Conservation (phyloP, 1,140 invertebrate genomes). For the Achroia grisella region DNA sequence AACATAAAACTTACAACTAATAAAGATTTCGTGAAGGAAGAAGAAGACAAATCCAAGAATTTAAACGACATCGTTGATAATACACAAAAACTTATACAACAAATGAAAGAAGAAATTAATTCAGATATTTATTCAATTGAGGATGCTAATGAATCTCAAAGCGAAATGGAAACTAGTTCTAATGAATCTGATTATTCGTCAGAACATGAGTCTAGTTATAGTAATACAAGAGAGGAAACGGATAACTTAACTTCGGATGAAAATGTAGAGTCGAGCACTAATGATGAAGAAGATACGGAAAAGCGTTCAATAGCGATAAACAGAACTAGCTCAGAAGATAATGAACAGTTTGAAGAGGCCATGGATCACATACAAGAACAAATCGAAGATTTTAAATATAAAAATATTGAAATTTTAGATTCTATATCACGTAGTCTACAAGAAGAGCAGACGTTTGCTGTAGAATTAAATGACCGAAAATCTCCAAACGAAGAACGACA, state of each 20-base stretch:
- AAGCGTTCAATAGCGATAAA: conserved; percentile 36
- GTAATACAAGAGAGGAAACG: conserved; percentile 46
- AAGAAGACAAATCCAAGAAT: conserved; percentile 59
- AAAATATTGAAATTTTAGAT: conserved; percentile 57
- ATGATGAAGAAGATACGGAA: conserved; percentile 28
- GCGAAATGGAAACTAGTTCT: conserved; percentile 64
- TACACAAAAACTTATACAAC: conserved; percentile 75
- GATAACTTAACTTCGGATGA: conserved; percentile 56
- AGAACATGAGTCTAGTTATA: conserved; percentile 72
- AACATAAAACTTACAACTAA: neutral
- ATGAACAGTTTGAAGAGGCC: conserved; percentile 67
- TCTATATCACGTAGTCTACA: conserved; percentile 56
- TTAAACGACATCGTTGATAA: conserved; percentile 74
- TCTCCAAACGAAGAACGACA: conserved; percentile 13
- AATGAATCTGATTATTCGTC: conserved; percentile 64
- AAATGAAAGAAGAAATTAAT: conserved; percentile 78
- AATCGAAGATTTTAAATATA: conserved; percentile 47
- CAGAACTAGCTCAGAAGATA: conserved; percentile 71
- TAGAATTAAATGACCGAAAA: conserved; percentile 25
- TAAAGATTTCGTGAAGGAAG: neutral
- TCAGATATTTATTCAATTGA: conserved; percentile 74
- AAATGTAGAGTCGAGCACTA: conserved; percentile 30
- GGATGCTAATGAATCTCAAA: conserved; percentile 57
- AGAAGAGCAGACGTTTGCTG: conserved; percentile 40
- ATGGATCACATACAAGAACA: conserved; percentile 60